phyloP scores from a whole-genome alignment of 1,140 invertebrate species.

The Rhagoletis pomonella region DNA sequence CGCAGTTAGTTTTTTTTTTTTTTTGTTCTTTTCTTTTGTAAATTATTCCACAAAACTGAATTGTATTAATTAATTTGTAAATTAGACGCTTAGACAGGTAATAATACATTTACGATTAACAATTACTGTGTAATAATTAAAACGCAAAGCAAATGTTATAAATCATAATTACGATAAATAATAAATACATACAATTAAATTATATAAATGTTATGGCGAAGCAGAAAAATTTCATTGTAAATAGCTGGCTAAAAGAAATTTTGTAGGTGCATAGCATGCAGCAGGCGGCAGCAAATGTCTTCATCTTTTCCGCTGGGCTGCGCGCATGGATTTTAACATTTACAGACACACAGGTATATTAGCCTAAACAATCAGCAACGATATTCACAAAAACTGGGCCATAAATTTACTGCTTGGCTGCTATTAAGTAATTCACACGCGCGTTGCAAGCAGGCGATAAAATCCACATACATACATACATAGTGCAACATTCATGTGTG shows the following conservation, averaged over 20 bases:
- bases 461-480: not conserved
- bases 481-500: not conserved
- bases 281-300: not conserved
- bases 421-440: not conserved
- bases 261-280: too few relatives aligned
- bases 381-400: not conserved
- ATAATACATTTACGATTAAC: slow-evolving; percentile 45
- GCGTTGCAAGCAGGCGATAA: not conserved
- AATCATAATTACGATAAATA: slow-evolving; percentile 28
- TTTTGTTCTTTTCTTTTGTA: not conserved
- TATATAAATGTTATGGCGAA: not conserved
- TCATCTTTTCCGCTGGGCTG: not conserved
- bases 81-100: slow-evolving; percentile 34
- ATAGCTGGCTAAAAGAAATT: not conserved
- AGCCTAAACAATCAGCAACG: not conserved
- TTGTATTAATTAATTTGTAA: slow-evolving; percentile 41
- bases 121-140: slow-evolving; percentile 29
- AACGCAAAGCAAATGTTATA: not conserved
- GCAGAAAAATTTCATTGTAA: not conserved
- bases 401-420: not conserved
- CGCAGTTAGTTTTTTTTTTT: not conserved
- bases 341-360: not conserved
- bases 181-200: slow-evolving; percentile 35
- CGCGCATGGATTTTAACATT: too few relatives aligned
- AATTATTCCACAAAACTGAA: slow-evolving; percentile 27